A percentile compares a stretch with the other conserved stretches of the same genome.
These are phyloP conservation scores for Clarias laeviceps DNA, from an alignment of 2,797 vertebrate genomes.

Conservation along the genomic window DNA sequence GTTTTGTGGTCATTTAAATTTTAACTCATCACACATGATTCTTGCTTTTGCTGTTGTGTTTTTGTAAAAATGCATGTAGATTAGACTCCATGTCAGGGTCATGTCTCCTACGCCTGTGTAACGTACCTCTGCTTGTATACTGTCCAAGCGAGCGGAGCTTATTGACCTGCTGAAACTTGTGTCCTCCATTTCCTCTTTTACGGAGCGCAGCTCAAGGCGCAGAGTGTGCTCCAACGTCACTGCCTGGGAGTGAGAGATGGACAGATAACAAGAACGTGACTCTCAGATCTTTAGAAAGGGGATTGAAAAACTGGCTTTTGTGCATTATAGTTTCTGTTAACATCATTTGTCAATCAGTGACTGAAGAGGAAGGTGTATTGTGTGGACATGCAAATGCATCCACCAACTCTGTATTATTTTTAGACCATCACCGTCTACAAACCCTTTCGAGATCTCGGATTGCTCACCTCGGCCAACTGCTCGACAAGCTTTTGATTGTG, in stretches of 20 bases:
- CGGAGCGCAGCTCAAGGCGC: constrained; percentile 74
- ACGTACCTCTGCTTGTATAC: constrained; percentile 75
- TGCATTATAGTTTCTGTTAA: constrained; percentile 61
- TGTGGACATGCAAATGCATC: constrained; percentile 1
- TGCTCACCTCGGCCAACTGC: constrained; percentile 77
- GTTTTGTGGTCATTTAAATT: neutral
- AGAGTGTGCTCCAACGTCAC: constrained; percentile 77
- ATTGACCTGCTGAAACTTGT: constrained; percentile 74
- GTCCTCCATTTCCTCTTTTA: constrained; percentile 79
- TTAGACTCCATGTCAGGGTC: neutral
- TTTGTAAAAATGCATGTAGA: neutral
- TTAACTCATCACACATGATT: too few relatives aligned
- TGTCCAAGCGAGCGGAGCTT: constrained; percentile 72
- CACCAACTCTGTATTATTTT: neutral
- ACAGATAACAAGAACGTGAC: neutral
- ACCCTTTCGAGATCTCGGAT: neutral
- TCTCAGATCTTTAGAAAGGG: neutral
- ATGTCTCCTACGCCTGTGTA: too few relatives aligned
- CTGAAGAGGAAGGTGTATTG: neutral
- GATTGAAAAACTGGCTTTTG: constrained; percentile 61
- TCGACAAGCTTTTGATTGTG: constrained; percentile 82
- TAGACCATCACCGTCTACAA: neutral
- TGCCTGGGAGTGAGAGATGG: constrained; percentile 62
- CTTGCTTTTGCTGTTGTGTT: too few relatives aligned
- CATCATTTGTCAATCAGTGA: neutral